Evolutionary conservation across 2,797 vertebrate genomes (phyloP).

Genomic region (Pseudochirops corinnae): DNA sequence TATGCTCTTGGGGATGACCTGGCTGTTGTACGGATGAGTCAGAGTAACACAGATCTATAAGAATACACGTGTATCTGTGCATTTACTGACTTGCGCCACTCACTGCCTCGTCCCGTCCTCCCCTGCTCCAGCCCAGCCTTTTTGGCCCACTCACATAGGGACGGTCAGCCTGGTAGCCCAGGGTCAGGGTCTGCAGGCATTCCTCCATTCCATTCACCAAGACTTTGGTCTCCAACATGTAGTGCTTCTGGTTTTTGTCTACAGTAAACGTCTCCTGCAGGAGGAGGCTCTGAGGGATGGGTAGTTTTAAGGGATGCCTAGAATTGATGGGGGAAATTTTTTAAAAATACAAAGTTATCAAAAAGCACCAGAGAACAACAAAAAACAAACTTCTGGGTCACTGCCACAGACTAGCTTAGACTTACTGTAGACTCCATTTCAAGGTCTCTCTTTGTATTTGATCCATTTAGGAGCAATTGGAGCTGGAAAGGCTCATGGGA

Average conservation of each 20-base stretch:
- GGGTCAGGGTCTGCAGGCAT: slow-evolving; percentile 87
- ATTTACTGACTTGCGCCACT: neutral
- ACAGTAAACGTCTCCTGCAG: slow-evolving; percentile 90
- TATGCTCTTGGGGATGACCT: slow-evolving; percentile 86
- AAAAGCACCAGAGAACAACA: neutral
- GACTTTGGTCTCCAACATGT: slow-evolving; percentile 89
- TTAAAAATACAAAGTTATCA: neutral
- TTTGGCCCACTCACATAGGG: slow-evolving; percentile 88
- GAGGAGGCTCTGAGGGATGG: slow-evolving; percentile 86
- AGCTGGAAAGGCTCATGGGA: neutral
- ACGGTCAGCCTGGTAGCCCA: slow-evolving; percentile 87
- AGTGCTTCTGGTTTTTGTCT: slow-evolving; percentile 85
- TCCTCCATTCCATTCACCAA: slow-evolving; percentile 85
- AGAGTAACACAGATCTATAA: slow-evolving; percentile 90
- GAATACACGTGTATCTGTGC: no score
- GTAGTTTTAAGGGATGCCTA: slow-evolving; percentile 90
- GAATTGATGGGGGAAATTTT: neutral
- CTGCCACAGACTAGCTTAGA: neutral
- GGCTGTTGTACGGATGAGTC: slow-evolving; percentile 87
- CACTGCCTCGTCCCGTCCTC: neutral
- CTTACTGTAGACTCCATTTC: neutral
- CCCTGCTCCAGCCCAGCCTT: neutral
- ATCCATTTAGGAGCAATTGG: neutral
- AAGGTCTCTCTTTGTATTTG: neutral
- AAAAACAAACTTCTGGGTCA: neutral